A percentile compares a stretch with the other conserved stretches of the same genome.
Conservation (phyloP, 2,797 vertebrate genomes). For the Sebastes steindachneri region DNA sequence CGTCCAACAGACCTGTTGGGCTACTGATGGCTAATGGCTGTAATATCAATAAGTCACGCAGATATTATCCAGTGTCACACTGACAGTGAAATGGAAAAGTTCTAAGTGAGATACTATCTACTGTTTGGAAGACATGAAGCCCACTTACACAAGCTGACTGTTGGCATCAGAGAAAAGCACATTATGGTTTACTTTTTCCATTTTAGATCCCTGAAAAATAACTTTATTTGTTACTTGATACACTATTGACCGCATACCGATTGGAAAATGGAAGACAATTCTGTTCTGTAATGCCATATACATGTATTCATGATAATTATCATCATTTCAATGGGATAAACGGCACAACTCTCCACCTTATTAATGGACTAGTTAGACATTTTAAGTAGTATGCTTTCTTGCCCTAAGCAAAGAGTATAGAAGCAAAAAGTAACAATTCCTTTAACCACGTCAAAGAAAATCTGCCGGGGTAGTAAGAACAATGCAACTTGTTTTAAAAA, state of each 20-base stretch:
- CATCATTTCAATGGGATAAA: not conserved
- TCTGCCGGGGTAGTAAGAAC: not conserved
- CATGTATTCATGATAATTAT: not conserved
- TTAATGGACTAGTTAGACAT: not conserved
- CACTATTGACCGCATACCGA: not conserved
- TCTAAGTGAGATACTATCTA: not conserved
- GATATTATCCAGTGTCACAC: constrained; percentile 37
- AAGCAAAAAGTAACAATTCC: not conserved
- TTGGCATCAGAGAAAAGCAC: not conserved
- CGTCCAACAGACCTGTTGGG: not conserved
- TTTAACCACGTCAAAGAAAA: not conserved
- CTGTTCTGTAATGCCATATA: not conserved
- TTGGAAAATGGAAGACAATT: not conserved
- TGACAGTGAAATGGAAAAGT: constrained; percentile 36
- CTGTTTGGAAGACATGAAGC: not conserved
- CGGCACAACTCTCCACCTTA: not conserved
- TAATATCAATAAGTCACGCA: constrained; percentile 27
- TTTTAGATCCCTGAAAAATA: not conserved
- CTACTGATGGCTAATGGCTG: constrained; percentile 14
- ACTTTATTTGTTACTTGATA: too few species aligned
- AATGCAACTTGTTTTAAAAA: not conserved
- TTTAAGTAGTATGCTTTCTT: not conserved
- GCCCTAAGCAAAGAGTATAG: too few species aligned
- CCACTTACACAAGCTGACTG: not conserved
- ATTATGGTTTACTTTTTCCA: not conserved